phyloP scores from a whole-genome alignment of 37 sponge, comb jelly and placozoan species.

The Haliclona indistincta region DNA sequence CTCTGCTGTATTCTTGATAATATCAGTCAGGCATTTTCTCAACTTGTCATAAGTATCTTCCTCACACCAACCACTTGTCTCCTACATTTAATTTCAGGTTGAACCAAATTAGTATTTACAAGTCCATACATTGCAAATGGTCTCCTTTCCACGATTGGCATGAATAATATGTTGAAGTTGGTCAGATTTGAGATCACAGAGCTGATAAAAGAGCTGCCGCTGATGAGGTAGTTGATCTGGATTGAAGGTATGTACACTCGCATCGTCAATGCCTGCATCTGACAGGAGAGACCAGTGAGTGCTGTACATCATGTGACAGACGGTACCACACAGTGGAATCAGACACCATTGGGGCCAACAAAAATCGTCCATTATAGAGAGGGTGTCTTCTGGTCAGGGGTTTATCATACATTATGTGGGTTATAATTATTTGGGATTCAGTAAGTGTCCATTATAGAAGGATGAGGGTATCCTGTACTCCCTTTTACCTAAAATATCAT shows the following conservation, averaged over 20 bases:
- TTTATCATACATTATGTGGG: neutral
- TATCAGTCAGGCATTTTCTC: conserved; percentile 22
- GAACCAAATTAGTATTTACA: neutral
- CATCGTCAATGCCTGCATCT: conserved; percentile 20
- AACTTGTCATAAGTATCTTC: conserved; percentile 23
- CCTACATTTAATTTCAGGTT: neutral
- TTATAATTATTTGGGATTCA: neutral
- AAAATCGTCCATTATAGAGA: no score
- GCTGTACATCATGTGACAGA: neutral
- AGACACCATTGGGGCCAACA: no score
- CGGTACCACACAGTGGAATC: no score
- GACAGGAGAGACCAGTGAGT: neutral
- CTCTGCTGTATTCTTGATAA: no score
- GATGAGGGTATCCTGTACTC: no score
- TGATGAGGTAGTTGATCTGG: conserved; percentile 57
- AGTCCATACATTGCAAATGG: conserved; percentile 47
- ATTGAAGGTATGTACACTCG: conserved; percentile 29
- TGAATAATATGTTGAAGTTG: conserved; percentile 47
- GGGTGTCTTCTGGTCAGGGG: neutral
- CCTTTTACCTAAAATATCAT: no score
- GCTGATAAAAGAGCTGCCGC: conserved; percentile 60
- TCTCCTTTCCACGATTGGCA: conserved; percentile 68
- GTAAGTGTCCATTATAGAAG: no score
- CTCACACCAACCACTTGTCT: conserved; percentile 37
- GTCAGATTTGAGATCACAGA: conserved; percentile 71